A percentile compares a stretch with the other conserved stretches of the same genome.
Evolutionary conservation across 2,113 vertebrate genomes (phyloP).

Genomic region (Felis catus): DNA sequence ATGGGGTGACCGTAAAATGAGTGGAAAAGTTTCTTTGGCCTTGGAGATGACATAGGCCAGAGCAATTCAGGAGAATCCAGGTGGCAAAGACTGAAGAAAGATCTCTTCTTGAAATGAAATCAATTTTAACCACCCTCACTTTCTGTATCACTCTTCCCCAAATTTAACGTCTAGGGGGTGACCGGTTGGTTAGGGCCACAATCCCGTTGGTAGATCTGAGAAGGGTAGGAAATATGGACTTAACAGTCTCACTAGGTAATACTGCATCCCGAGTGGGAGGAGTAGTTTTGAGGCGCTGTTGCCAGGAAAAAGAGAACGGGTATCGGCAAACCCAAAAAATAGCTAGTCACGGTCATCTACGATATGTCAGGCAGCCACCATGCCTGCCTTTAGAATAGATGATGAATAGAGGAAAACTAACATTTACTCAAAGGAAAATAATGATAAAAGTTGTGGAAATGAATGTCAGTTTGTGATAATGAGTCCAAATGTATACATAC

Average conservation of each 20-base stretch:
- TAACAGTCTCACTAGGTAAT: not conserved
- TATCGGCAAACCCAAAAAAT: not conserved
- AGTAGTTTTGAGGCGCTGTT: not conserved
- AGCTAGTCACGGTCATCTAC: not conserved
- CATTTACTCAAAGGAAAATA: not conserved
- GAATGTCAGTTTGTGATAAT: not conserved
- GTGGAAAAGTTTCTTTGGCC: not conserved
- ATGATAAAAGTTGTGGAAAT: not conserved
- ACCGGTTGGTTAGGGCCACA: not conserved
- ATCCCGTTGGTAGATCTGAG: not conserved
- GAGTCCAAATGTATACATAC: not conserved
- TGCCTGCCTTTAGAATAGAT: not conserved
- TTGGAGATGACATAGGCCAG: not conserved
- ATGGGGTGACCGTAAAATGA: not conserved
- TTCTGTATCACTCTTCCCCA: not conserved
- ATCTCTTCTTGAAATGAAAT: not conserved
- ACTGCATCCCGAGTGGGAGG: too few species aligned
- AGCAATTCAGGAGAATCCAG: not conserved
- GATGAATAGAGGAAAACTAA: not conserved
- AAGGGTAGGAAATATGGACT: not conserved
- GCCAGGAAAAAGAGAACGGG: not conserved
- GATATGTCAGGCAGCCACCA: not conserved
- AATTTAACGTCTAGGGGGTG: not conserved
- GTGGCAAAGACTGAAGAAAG: not conserved
- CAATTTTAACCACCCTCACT: not conserved